Percentiles rank a stretch among this genome's conserved stretches.
Evolutionary conservation across 1,140 invertebrate genomes (phyloP).

Genomic region (Ditylenchus dipsaci): DNA sequence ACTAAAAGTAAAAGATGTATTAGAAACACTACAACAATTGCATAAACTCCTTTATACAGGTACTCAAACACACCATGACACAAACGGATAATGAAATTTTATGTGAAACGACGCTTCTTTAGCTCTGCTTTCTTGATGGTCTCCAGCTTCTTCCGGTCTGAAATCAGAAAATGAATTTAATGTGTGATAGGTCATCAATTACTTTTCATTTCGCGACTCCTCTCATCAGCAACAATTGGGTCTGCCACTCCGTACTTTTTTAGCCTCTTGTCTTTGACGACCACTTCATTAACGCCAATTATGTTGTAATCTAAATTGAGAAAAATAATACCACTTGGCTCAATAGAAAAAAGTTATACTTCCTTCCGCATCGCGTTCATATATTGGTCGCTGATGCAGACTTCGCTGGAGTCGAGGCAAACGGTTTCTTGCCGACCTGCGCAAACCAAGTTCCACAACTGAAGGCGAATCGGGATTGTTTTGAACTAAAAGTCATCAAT

Average conservation of each 20-base stretch:
- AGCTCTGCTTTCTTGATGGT: too few species aligned
- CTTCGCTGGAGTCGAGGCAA: constrained; percentile 12
- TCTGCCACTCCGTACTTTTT: not conserved
- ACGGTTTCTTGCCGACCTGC: constrained; percentile 10
- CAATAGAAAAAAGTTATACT: constrained; percentile 4
- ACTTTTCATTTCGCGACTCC: constrained; percentile 14
- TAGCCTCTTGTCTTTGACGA: constrained; percentile 4
- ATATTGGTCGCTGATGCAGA: constrained; percentile 8
- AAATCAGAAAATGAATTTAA: too few species aligned
- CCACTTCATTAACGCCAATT: constrained; percentile 11
- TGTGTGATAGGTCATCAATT: not conserved
- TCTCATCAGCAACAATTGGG: not conserved
- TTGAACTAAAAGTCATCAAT: not conserved
- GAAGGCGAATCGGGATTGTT: constrained; percentile 21
- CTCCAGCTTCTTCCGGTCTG: too few species aligned
- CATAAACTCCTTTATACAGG: too few species aligned
- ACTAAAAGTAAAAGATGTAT: too few species aligned
- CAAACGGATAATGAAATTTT: too few species aligned
- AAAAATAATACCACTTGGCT: too few species aligned
- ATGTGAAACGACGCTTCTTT: too few species aligned
- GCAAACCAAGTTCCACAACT: constrained; percentile 8
- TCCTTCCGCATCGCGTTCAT: constrained; percentile 14
- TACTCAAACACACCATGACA: too few species aligned
- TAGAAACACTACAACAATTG: too few species aligned
- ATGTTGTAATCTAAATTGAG: constrained; percentile 11